Evolutionary conservation across 2,888 invertebrate species (phyloP).

Genomic region (Orthonychiurus folsomi): DNA sequence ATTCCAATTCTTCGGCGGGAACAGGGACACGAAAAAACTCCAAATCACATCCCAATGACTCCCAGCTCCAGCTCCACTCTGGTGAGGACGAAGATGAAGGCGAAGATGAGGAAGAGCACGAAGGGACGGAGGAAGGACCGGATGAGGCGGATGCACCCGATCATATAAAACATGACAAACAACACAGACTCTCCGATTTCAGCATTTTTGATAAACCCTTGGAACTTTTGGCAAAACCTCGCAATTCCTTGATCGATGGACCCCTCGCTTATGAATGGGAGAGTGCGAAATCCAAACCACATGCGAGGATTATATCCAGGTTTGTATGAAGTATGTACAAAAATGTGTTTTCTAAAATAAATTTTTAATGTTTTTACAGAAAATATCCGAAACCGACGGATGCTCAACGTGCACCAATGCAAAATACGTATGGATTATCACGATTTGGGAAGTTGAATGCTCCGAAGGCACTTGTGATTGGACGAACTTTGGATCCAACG

Average conservation of each 20-base stretch:
- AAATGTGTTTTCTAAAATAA: background rate
- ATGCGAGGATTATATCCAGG: background rate
- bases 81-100: background rate
- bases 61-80: background rate
- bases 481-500: background rate
- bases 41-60: no score
- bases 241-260: background rate
- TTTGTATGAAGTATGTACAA: background rate
- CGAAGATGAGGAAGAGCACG: background rate
- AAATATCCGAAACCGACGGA: background rate
- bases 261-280: constrained; percentile 3
- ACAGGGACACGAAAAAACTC: no score
- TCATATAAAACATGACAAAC: background rate
- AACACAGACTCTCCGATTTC: background rate
- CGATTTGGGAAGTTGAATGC: background rate
- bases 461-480: constrained; percentile 2
- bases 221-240: background rate
- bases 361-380: no score
- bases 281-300: background rate
- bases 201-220: background rate
- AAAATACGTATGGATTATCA: background rate
- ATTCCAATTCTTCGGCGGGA: no score
- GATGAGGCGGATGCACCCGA: no score
- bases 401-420: background rate
- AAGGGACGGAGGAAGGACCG: background rate